Base-by-base conservation (phyloP, 1,140 invertebrate species). In the Melanaphis sacchari region DNA sequence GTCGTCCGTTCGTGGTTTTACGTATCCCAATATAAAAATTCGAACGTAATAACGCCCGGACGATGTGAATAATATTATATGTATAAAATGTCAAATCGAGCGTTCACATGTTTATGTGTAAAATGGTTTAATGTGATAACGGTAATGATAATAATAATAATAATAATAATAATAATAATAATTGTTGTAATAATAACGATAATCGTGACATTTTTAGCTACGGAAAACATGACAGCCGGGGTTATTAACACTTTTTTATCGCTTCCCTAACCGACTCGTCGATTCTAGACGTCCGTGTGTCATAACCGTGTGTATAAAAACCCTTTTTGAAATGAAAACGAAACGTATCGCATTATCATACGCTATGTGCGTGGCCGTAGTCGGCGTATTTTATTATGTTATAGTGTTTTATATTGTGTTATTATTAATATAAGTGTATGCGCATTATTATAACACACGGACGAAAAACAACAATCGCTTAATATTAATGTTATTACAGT, bases 1-100 rank as follows among this genome's bases (percentile, higher is more conserved):
- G 82, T 84, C 40, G 38, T 84, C 82, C 82, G 82, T 41, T 4
- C 38, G 22, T 40, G 38, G 82, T 84, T 40, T 40, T 40, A 40
- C 82, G 82, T 84, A 40, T 40, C 40, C 38, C 82, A 84, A 84
- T 38, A 84, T 40, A 26, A 84, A 84, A 84, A 84, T 84, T 40
- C 36, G 36, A 84, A 84, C 82, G 38, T 84, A 84, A 84, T 41
- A 84, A 82, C 59, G 59, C 26, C 59, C 31, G 59, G 59, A 76
- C 59, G 59, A 31, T 5, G 59, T n/a, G 59, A 76, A 76, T 66
- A 66, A 66, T 76, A 31, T 38, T 26, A 66, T 66, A 76, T 41
- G 9, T 84, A 41, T 84, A 84, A 24, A 40, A 40, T 40, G 82
- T 84, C 38, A 40, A 41, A 84, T 41, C 40, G 24, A 24, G 82